A percentile compares a stretch with the other conserved stretches of the same genome.
Evolutionary conservation across 2,797 vertebrate genomes (phyloP).

Genomic region (Acrossocheilus wenchowensis): DNA sequence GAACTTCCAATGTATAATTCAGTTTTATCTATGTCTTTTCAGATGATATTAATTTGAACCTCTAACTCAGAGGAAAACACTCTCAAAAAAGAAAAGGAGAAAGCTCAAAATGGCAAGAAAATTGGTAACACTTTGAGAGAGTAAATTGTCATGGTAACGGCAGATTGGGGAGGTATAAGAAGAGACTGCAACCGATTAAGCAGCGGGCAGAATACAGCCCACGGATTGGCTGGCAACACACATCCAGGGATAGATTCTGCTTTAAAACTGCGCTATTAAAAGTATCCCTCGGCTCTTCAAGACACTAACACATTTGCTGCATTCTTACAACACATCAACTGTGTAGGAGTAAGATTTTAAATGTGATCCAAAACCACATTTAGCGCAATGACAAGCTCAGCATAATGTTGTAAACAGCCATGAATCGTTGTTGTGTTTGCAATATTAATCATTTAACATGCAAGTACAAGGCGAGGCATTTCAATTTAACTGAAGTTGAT

Average conservation of each 20-base stretch:
- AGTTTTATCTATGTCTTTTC: not conserved
- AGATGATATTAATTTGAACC: not conserved
- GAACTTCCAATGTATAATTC: not conserved
- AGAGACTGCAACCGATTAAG: conserved; percentile 57
- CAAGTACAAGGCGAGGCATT: not conserved
- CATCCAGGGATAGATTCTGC: conserved; percentile 1
- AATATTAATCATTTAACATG: conserved; percentile 1
- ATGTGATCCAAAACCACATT: not conserved
- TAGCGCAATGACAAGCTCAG: conserved; percentile 11
- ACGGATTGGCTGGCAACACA: conserved; percentile 39
- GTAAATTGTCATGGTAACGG: conserved; percentile 71
- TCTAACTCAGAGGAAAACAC: conserved; percentile 15
- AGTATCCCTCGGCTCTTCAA: conserved; percentile 13
- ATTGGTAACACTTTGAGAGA: conserved; percentile 61
- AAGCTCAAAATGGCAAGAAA: conserved; percentile 49
- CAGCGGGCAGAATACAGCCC: not conserved
- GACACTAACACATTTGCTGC: conserved; percentile 8
- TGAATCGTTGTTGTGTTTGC: not conserved
- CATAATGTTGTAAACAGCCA: conserved; percentile 11
- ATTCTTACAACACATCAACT: not conserved
- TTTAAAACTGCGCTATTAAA: conserved; percentile 27
- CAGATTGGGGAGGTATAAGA: conserved; percentile 50
- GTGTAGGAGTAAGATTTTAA: not conserved
- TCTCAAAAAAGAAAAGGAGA: conserved; percentile 52
- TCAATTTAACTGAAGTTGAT: not conserved